Percentiles rank a stretch among this genome's conserved stretches.
Evolutionary conservation across 2,797 vertebrate genomes (phyloP).

Genomic region (Protosalanx chinensis): DNA sequence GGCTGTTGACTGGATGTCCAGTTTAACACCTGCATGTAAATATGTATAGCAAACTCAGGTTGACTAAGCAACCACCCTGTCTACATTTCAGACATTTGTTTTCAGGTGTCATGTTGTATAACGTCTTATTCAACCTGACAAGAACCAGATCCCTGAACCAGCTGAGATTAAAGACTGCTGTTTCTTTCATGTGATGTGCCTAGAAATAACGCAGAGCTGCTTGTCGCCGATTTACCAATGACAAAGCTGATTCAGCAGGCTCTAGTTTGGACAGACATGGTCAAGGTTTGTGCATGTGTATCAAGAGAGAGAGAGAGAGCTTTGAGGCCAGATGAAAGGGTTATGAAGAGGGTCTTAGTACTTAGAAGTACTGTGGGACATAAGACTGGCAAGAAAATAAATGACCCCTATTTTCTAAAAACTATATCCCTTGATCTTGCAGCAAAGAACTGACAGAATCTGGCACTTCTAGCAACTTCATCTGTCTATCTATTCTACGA

Average conservation of each 20-base stretch:
- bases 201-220: neutral
- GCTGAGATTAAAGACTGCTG: neutral
- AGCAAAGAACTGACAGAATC: neutral
- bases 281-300: neutral
- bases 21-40: neutral
- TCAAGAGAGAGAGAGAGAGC: neutral
- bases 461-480: no score
- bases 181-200: constrained; percentile 1
- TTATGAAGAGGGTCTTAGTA: no score
- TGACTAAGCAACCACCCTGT: neutral
- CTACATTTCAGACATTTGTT: neutral
- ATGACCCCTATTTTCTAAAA: no score
- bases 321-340: no score
- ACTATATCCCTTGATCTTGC: neutral
- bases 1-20: neutral
- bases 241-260: constrained; percentile 4
- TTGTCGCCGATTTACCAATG: neutral
- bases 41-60: neutral
- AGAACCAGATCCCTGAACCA: neutral
- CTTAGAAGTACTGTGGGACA: no score
- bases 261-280: neutral
- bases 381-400: no score
- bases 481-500: neutral
- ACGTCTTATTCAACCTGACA: no score
- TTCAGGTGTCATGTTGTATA: no score